Conservation (phyloP, 2,888 invertebrate species). For the Pinctada fucata region DNA sequence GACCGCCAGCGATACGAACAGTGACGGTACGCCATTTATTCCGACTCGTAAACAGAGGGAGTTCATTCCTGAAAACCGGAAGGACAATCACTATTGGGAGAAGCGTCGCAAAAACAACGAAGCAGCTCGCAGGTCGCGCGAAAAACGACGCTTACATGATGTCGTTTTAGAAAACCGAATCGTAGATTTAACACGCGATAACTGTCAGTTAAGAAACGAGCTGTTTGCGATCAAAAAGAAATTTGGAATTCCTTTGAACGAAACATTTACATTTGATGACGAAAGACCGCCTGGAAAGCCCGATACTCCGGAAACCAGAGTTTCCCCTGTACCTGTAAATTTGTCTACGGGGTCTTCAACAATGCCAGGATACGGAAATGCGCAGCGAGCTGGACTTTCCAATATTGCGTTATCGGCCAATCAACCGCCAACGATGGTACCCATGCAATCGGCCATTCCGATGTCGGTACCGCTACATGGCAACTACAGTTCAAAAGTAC, state of each 20-base stretch:
- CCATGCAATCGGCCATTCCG: slow-evolving; percentile 27
- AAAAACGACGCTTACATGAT: slow-evolving; percentile 96
- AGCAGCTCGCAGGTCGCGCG: slow-evolving; percentile 96
- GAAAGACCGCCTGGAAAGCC: slow-evolving; percentile 9
- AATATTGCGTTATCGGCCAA: slow-evolving; percentile 11
- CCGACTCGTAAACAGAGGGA: slow-evolving; percentile 93
- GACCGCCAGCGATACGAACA: slow-evolving; percentile 42
- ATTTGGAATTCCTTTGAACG: slow-evolving; percentile 68
- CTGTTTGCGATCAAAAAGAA: slow-evolving; percentile 94
- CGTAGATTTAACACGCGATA: slow-evolving; percentile 95
- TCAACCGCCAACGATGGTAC: slow-evolving; percentile 35
- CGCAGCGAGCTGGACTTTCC: slow-evolving; percentile 24
- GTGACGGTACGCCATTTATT: slow-evolving; percentile 43
- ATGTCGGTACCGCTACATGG: slow-evolving; percentile 29
- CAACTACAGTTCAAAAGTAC: slow-evolving; percentile 28
- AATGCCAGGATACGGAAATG: slow-evolving; percentile 20
- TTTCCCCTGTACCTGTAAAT: slow-evolving; percentile 22
- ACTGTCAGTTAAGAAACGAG: slow-evolving; percentile 94
- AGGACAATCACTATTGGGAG: slow-evolving; percentile 98
- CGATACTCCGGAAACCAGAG: slow-evolving; percentile 15
- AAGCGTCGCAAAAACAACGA: slow-evolving; percentile 96
- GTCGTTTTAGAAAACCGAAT: slow-evolving; percentile 97
- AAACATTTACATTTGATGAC: slow-evolving; percentile 47
- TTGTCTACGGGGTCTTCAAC: slow-evolving; percentile 24
- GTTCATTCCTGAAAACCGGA: slow-evolving; percentile 97